A percentile compares a stretch with the other conserved stretches of the same genome.
phyloP scores from a whole-genome alignment of 2,888 invertebrate species.

The Phlogophora meticulosa region DNA sequence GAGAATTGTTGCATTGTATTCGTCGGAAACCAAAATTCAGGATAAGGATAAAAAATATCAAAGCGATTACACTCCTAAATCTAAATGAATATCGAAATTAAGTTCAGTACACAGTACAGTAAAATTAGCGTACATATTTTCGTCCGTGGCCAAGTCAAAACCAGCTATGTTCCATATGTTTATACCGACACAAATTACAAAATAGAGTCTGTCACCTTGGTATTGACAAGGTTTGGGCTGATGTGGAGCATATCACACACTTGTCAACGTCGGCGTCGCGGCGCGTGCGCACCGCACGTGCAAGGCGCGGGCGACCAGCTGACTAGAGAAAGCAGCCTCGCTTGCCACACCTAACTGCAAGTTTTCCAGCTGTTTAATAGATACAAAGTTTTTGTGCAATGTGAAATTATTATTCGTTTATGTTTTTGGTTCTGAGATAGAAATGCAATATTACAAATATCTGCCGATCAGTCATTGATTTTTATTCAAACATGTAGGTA shows the following conservation, averaged over 20 bases:
- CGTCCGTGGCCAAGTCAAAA: background rate
- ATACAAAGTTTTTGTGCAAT: slow-evolving; percentile 48
- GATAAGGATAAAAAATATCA: too few species aligned
- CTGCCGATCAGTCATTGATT: background rate
- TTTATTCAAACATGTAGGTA: background rate
- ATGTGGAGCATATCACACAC: slow-evolving; percentile 54
- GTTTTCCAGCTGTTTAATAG: slow-evolving; percentile 65
- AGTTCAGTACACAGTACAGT: background rate
- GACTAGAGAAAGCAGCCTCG: slow-evolving; percentile 75
- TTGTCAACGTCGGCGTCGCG: slow-evolving; percentile 28
- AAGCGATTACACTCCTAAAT: background rate
- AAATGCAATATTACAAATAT: background rate
- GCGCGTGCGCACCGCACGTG: slow-evolving; percentile 60
- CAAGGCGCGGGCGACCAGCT: slow-evolving; percentile 70
- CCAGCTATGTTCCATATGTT: background rate
- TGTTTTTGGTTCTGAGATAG: slow-evolving; percentile 11
- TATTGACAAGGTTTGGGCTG: slow-evolving; percentile 57
- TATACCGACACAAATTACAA: slow-evolving; percentile 29
- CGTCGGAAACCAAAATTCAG: too few species aligned
- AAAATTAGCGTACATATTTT: background rate
- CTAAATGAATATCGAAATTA: background rate
- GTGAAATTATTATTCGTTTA: slow-evolving; percentile 23
- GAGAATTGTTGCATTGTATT: background rate
- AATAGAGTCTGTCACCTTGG: slow-evolving; percentile 43
- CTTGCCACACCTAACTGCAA: slow-evolving; percentile 70